phyloP scores from a whole-genome alignment of 2,797 vertebrate species.

The Salmo trutta region DNA sequence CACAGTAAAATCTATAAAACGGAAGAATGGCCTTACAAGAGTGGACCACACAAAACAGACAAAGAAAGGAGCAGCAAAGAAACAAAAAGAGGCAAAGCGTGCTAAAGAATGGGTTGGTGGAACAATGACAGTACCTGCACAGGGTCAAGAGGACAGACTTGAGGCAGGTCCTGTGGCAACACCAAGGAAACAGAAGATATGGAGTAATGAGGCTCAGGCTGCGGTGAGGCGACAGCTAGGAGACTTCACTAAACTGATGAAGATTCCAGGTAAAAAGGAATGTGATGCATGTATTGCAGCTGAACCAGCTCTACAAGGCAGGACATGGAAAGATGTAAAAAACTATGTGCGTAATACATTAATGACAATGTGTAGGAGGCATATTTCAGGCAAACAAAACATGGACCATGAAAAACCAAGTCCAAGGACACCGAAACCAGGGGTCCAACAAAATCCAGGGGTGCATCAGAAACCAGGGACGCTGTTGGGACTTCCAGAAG shows the following conservation, averaged over 20 bases:
- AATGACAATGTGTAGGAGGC: slow-evolving; percentile 65
- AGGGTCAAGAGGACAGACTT: slow-evolving; percentile 12
- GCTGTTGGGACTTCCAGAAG: slow-evolving; percentile 41
- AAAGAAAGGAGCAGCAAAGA: not conserved
- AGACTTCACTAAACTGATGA: slow-evolving; percentile 65
- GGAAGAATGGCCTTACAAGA: not conserved
- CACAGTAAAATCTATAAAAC: slow-evolving; percentile 3
- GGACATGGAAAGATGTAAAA: slow-evolving; percentile 14
- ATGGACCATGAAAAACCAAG: slow-evolving; percentile 22
- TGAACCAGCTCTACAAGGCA: slow-evolving; percentile 50
- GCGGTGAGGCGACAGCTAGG: slow-evolving; percentile 67
- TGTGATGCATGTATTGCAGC: slow-evolving; percentile 73
- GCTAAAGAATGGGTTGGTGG: not conserved
- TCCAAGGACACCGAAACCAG: slow-evolving; percentile 41
- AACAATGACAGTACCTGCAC: not conserved
- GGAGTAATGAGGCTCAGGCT: slow-evolving; percentile 68
- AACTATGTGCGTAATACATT: slow-evolving; percentile 74
- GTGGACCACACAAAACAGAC: not conserved
- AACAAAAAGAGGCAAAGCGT: not conserved
- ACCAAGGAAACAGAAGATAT: slow-evolving; percentile 55
- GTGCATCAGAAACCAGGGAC: slow-evolving; percentile 36
- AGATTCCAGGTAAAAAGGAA: slow-evolving; percentile 73
- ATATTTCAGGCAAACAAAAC: slow-evolving; percentile 25
- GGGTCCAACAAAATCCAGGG: slow-evolving; percentile 36
- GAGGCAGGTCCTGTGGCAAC: slow-evolving; percentile 49